Base-by-base conservation (phyloP, 1,140 invertebrate genomes). In the Pachypsylla venusta region DNA sequence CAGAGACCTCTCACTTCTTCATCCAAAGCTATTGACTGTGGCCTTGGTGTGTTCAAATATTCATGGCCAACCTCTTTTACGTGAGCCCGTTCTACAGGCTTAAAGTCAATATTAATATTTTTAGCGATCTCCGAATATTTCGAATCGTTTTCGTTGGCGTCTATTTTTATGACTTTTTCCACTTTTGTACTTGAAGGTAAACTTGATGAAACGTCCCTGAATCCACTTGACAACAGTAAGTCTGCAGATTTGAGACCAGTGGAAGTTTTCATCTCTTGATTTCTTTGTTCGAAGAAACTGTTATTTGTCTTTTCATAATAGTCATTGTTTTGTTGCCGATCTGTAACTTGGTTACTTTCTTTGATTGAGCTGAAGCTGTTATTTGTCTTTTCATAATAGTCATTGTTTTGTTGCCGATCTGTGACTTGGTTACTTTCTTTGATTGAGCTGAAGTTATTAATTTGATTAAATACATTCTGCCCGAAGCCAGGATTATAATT, bases 1-100 rank as follows among this genome's bases (percentile, higher is more conserved):
- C 58, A 63, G 4, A 65, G 26, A 26, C 61, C 60, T 53, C 61
- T 26, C n/a, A 65, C 64, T 56, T 65, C 64, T 57, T 63, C 60
- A 53, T 65, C 64, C 14, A 25, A 14, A 25, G 54, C 54, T 13
- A 55, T 55, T 3, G 54, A 55, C 54, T 55, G 54, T n/a, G 54
- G 54, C 4, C 54, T 35, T 35, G 30, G 30, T 10, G 30, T 35
- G n/a, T 35, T 35, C 30, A 35, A 35, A 35, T 35, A 35, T n/a
- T 35, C 30, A 35, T 35, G 30, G n/a, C 30, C 30, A 35, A 35
- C 30, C n/a, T 35, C 30, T 35, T 35, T 35, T n/a, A 35, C 30
- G n/a, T 35, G 30, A 10, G 30, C 30, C n/a, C 30, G 30, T 35
- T 35, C 30, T 35, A 35, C 30, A 35, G 30, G 30, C n/a, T 35